A percentile compares a stretch with the other conserved stretches of the same genome.
Evolutionary conservation across 2,113 vertebrate genomes (phyloP).

Genomic region (Danionella cerebrum): DNA sequence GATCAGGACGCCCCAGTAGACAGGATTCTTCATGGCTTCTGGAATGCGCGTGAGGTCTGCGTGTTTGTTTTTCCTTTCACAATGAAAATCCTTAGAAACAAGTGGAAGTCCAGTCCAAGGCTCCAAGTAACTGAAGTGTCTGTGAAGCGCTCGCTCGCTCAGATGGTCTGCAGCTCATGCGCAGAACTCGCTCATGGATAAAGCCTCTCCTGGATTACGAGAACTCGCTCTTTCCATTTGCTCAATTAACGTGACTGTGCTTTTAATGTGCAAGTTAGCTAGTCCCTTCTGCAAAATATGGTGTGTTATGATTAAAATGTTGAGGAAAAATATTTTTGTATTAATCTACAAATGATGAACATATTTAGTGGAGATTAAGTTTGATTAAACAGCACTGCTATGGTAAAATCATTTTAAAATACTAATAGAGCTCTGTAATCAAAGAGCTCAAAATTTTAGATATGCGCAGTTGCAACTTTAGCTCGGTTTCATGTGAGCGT

Average conservation of each 20-base stretch:
- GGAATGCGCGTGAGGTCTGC: neutral
- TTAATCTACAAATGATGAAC: no score
- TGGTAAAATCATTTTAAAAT: no score
- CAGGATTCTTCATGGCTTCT: slow-evolving; percentile 57
- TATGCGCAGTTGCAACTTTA: no score
- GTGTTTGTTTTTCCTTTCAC: neutral
- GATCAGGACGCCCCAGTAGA: slow-evolving; percentile 64
- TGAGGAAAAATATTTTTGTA: no score
- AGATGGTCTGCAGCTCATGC: slow-evolving; percentile 44
- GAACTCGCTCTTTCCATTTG: slow-evolving; percentile 11
- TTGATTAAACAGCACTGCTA: no score
- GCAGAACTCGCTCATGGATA: slow-evolving; percentile 51
- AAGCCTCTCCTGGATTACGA: slow-evolving; percentile 22
- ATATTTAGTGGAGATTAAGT: no score
- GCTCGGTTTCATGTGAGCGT: no score
- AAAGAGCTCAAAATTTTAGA: no score
- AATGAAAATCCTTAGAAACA: slow-evolving; percentile 45
- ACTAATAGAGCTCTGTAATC: no score
- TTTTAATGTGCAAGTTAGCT: neutral
- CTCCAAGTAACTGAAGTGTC: slow-evolving; percentile 42
- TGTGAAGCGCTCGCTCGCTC: slow-evolving; percentile 46
- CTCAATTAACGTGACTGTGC: neutral
- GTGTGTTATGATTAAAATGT: no score
- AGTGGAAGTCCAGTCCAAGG: slow-evolving; percentile 47
- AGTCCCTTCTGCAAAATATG: no score